A percentile compares a stretch with the other conserved stretches of the same genome.
Evolutionary conservation across 1,140 invertebrate species (phyloP).

Genomic region (Hycleus cichorii): DNA sequence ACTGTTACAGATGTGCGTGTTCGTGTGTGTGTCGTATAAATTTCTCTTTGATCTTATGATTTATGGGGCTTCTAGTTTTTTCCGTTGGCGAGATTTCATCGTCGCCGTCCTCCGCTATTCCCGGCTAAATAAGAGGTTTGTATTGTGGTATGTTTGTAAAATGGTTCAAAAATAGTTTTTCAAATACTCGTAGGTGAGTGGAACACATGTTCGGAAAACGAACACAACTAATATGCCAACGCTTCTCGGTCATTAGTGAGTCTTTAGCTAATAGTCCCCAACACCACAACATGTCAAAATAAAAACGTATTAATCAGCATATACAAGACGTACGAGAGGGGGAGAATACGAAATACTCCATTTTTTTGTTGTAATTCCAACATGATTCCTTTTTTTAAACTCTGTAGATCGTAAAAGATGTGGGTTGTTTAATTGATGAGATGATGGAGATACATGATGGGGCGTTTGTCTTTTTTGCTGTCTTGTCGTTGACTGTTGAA

Average conservation of each 20-base stretch:
- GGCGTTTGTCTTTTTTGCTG: no score
- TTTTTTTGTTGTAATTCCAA: no score
- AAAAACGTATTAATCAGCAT: conserved; percentile 36
- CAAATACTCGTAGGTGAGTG: not conserved
- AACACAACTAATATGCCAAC: conserved; percentile 35
- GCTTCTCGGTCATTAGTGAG: conserved; percentile 29
- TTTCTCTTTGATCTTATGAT: no score
- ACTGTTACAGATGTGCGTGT: no score
- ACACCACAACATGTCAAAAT: conserved; percentile 36
- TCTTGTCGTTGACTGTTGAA: no score
- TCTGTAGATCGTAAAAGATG: no score
- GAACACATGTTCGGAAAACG: conserved; percentile 19
- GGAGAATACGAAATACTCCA: no score
- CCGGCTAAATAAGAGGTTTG: conserved; percentile 9
- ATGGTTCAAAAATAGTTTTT: not conserved
- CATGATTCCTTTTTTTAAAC: no score
- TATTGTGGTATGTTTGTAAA: conserved; percentile 4
- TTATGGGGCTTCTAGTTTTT: no score
- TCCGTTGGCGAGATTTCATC: no score
- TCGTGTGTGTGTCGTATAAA: no score
- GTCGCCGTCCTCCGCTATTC: no score
- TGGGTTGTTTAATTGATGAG: not conserved
- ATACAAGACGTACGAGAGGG: not conserved
- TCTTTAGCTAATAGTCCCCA: conserved; percentile 33
- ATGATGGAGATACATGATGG: not conserved